A percentile compares a stretch with the other conserved stretches of the same genome.
Evolutionary conservation across 2,888 invertebrate species (phyloP).

Genomic region (Chymomyza amoena): DNA sequence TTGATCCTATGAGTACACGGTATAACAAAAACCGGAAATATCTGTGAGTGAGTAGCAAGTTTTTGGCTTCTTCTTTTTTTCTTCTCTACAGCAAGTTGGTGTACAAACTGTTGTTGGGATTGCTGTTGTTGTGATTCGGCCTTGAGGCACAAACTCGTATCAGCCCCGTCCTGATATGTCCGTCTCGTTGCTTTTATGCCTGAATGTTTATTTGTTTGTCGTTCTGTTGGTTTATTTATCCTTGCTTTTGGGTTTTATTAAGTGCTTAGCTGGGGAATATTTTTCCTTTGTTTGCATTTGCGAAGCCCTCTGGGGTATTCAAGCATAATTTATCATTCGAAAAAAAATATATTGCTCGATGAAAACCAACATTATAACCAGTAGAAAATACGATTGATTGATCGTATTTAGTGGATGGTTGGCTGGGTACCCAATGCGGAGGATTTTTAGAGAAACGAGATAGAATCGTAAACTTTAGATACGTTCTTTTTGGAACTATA

Average conservation of each 20-base stretch:
- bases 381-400: background rate
- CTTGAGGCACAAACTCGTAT: background rate
- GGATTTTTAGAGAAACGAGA: too few relatives aligned
- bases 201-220: background rate
- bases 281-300: conserved; percentile 46
- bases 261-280: conserved; percentile 52
- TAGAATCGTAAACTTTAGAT: too few relatives aligned
- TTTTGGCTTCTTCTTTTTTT: background rate
- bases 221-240: background rate
- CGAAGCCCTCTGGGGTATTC: conserved; percentile 29
- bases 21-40: conserved; percentile 53
- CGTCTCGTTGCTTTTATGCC: background rate
- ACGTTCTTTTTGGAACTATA: too few relatives aligned
- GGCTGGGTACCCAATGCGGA: too few relatives aligned
- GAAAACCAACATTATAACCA: conserved; percentile 15
- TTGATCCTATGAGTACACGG: too few relatives aligned
- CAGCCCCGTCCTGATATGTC: background rate
- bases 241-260: conserved; percentile 21
- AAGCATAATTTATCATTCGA: conserved; percentile 53
- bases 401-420: background rate
- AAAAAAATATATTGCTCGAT: conserved; percentile 32
- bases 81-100: conserved; percentile 55
- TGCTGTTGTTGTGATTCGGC: background rate
- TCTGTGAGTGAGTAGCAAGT: conserved; percentile 36
- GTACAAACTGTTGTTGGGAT: conserved; percentile 45